Percentiles rank a stretch among this genome's conserved stretches.
Evolutionary conservation across 2,113 vertebrate species (phyloP).

Genomic region (Dipodomys ordii): DNA sequence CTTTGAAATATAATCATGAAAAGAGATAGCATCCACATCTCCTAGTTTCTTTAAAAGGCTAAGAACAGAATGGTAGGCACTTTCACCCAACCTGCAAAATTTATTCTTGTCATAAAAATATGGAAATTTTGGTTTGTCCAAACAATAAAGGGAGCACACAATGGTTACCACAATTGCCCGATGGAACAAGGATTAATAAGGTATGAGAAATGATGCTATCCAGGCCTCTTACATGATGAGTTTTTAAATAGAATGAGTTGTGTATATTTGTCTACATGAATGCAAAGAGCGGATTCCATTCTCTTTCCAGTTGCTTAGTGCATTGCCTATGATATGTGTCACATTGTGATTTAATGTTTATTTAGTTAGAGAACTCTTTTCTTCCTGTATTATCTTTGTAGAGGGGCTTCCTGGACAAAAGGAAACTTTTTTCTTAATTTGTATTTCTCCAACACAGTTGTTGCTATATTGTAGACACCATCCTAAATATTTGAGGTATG

Average conservation of each 20-base stretch:
- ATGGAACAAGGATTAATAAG: not conserved
- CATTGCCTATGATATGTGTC: not conserved
- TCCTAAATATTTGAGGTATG: not conserved
- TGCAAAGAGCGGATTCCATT: not conserved
- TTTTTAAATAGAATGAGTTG: not conserved
- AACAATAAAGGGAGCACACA: not conserved
- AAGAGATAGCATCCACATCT: not conserved
- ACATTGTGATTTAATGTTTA: not conserved
- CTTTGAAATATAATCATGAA: slow-evolving; percentile 46
- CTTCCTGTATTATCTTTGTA: not conserved
- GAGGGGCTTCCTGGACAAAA: not conserved
- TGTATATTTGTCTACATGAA: not conserved
- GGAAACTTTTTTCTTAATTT: not conserved
- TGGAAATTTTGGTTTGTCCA: slow-evolving; percentile 12
- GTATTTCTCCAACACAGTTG: not conserved
- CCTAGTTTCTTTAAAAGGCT: not conserved
- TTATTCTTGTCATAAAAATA: not conserved
- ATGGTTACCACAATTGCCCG: not conserved
- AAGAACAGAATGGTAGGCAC: not conserved
- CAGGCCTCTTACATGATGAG: not conserved
- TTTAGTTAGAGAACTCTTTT: slow-evolving; percentile 12
- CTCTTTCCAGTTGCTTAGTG: not conserved
- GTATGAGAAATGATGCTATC: not conserved
- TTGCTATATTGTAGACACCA: not conserved
- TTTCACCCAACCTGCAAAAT: slow-evolving; percentile 8